Percentiles rank a stretch among this genome's conserved stretches.
These are phyloP conservation scores for Scaptomyza reducta DNA, from an alignment of 2,888 invertebrate species.

Conservation along the genomic window DNA sequence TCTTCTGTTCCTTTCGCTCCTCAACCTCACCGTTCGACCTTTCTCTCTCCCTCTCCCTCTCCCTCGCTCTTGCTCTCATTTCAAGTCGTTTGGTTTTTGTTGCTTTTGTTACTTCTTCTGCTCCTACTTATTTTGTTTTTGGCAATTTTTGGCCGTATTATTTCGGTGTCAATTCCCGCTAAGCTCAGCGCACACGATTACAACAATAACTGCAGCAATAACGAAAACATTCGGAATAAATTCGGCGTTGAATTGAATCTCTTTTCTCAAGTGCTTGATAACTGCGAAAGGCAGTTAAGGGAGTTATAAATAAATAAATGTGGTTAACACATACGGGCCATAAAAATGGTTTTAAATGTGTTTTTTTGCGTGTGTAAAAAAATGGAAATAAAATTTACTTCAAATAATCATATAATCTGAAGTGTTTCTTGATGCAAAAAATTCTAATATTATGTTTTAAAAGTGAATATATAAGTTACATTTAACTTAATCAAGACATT, in stretches of 20 bases:
- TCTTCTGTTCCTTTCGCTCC: background rate
- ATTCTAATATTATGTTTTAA: too few relatives aligned
- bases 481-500: too few relatives aligned
- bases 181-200: slow-evolving; percentile 26
- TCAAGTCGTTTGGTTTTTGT: background rate
- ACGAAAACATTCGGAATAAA: background rate
- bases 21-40: background rate
- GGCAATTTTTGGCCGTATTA: slow-evolving; percentile 43
- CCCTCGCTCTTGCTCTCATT: background rate
- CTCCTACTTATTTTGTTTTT: slow-evolving; percentile 28
- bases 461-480: too few relatives aligned
- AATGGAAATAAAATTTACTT: background rate
- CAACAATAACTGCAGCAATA: slow-evolving; percentile 14
- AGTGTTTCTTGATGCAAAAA: too few relatives aligned
- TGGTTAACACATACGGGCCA: background rate
- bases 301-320: slow-evolving; percentile 1
- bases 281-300: background rate
- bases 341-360: background rate
- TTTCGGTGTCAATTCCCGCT: slow-evolving; percentile 58
- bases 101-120: background rate
- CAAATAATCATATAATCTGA: background rate
- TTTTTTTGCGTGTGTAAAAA: background rate
- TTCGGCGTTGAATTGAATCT: slow-evolving; percentile 10
- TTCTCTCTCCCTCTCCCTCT: background rate
- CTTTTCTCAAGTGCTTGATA: slow-evolving; percentile 18